Percentiles rank a stretch among this genome's conserved stretches.
phyloP scores from a whole-genome alignment of 35 echinoderm and acorn worm genomes.

The Ophiothrix spiculata region DNA sequence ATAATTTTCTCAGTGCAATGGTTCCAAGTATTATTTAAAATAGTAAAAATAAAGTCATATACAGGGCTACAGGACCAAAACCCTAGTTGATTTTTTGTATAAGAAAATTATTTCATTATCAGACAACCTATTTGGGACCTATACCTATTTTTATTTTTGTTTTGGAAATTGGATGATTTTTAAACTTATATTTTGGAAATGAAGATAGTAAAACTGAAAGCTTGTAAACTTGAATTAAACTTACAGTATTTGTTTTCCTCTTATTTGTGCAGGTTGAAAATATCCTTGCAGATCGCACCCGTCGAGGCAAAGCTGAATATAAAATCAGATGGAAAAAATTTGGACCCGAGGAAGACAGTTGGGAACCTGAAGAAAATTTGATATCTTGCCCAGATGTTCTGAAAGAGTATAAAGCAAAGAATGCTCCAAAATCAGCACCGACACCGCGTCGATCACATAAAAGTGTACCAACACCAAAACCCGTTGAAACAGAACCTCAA shows the following conservation, averaged over 20 bases:
- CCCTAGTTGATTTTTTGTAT: too few relatives aligned
- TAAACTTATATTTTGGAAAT: too few relatives aligned
- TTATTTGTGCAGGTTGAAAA: slow-evolving; percentile 1
- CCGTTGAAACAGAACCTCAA: not conserved
- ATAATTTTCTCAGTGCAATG: too few relatives aligned
- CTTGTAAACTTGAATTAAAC: too few relatives aligned
- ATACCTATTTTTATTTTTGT: too few relatives aligned
- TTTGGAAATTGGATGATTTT: too few relatives aligned
- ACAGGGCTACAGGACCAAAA: too few relatives aligned
- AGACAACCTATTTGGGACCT: too few relatives aligned
- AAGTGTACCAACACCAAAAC: not conserved
- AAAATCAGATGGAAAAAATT: slow-evolving; percentile 28
- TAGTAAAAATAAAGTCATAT: too few relatives aligned
- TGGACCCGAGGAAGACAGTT: slow-evolving; percentile 18
- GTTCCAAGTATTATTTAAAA: too few relatives aligned
- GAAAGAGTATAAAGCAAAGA: not conserved
- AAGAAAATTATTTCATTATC: too few relatives aligned
- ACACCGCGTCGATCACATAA: not conserved
- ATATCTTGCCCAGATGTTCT: not conserved
- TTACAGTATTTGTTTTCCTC: not conserved
- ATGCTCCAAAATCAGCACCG: not conserved
- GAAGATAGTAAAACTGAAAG: too few relatives aligned
- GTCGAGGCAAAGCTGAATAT: slow-evolving; percentile 1
- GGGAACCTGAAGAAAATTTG: slow-evolving; percentile 19
- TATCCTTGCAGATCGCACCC: not conserved